Percentiles rank a stretch among this genome's conserved stretches.
Evolutionary conservation across 2,797 vertebrate genomes (phyloP).

Genomic region (Corythornis leucogaster): DNA sequence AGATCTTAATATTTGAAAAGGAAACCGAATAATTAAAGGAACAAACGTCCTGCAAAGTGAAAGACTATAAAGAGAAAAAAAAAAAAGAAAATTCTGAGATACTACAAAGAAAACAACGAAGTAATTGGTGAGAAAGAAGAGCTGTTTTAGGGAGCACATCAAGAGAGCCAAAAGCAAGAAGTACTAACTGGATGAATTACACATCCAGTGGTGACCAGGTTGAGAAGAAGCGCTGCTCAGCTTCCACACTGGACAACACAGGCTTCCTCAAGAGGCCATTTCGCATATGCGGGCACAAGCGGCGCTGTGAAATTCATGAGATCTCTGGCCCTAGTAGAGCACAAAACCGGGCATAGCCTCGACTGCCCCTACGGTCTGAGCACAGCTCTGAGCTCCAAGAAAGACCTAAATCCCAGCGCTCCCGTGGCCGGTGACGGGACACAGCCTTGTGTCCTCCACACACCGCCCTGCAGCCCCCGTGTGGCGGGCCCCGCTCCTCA

Average conservation of each 20-base stretch:
- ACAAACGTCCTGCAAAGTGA: background rate
- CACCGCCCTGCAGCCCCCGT: too few relatives aligned
- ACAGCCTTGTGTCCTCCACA: too few relatives aligned
- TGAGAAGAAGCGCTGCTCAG: background rate
- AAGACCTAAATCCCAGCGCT: accelerated
- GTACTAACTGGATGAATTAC: accelerated
- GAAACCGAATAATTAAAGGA: background rate
- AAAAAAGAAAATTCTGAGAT: background rate
- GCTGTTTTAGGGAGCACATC: too few relatives aligned
- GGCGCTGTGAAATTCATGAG: too few relatives aligned
- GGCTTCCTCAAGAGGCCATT: accelerated
- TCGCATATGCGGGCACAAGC: background rate
- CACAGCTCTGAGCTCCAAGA: background rate
- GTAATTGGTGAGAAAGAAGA: background rate
- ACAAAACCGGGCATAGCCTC: accelerated
- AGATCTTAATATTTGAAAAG: background rate
- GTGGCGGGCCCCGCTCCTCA: too few relatives aligned
- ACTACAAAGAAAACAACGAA: background rate
- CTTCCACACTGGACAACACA: accelerated
- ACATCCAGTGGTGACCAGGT: background rate
- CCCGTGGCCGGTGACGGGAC: too few relatives aligned
- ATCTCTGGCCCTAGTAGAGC: accelerated
- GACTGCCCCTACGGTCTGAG: background rate
- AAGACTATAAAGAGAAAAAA: accelerated
- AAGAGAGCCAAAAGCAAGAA: background rate